These are phyloP conservation scores for Mixornis gularis DNA, from an alignment of 2,113 vertebrate species.

Conservation along the genomic window DNA sequence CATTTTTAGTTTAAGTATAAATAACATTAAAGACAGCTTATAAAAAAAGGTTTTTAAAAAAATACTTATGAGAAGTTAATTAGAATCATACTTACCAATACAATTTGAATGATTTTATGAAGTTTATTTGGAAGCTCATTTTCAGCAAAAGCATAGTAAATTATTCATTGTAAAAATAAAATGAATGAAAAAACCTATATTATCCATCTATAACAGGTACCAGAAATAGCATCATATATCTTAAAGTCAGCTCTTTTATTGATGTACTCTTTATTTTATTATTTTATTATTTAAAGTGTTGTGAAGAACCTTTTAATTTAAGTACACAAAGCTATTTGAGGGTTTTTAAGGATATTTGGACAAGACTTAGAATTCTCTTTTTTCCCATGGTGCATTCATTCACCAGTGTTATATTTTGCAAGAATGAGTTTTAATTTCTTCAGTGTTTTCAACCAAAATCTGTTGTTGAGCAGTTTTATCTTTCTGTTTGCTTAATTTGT, in stretches of 20 bases:
- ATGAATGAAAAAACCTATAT: background rate
- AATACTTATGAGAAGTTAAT: background rate
- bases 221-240: background rate
- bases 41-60: background rate
- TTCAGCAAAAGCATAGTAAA: background rate
- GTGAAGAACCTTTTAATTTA: background rate
- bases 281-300: background rate
- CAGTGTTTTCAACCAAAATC: background rate
- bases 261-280: background rate
- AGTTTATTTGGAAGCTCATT: background rate
- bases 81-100: background rate
- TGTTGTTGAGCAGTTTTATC: background rate
- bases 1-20: background rate
- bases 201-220: background rate
- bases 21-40: background rate
- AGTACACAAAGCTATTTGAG: background rate
- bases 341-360: background rate
- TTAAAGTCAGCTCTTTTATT: background rate
- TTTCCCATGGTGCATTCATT: background rate
- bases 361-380: rapidly evolving
- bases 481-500: background rate
- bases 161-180: background rate
- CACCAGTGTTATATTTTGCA: background rate
- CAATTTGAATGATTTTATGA: background rate
- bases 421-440: background rate